phyloP scores from a whole-genome alignment of 2,888 invertebrate genomes.

The Troides helena region DNA sequence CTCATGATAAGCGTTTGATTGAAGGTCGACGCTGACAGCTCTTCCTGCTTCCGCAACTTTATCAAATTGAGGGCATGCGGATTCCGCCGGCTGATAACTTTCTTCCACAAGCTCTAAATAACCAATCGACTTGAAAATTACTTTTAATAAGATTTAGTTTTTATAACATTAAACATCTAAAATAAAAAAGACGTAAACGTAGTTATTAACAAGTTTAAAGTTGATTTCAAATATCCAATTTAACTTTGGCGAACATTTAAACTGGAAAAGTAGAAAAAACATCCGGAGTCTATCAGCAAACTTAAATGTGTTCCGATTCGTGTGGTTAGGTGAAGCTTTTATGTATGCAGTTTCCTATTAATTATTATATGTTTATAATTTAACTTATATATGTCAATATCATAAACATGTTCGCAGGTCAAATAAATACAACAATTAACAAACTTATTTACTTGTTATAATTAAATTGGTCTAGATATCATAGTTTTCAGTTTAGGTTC shows the following conservation, averaged over 20 bases:
- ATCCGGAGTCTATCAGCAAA: conserved; percentile 14
- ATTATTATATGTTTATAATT: background rate
- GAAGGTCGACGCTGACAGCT: background rate
- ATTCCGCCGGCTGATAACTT: no score
- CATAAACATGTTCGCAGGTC: no score
- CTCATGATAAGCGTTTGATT: background rate
- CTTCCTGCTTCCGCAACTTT: no score
- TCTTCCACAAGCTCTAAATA: no score
- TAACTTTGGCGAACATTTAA: conserved; percentile 22
- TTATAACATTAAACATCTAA: background rate
- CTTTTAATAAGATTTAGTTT: background rate
- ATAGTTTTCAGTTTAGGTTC: background rate
- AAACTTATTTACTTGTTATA: no score
- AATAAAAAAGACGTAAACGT: background rate
- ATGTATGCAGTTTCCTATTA: background rate
- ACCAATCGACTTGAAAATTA: no score
- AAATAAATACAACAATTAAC: no score
- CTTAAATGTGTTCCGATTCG: conserved; percentile 26
- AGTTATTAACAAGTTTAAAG: conserved; percentile 4
- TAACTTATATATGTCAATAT: background rate
- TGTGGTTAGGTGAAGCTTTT: conserved; percentile 3
- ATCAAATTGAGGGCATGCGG: no score
- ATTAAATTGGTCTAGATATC: background rate
- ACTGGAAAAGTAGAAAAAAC: conserved; percentile 12
- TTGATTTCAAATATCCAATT: conserved; percentile 16